Base-by-base conservation (phyloP, 64 coral and sea anemone species). In the Astreopora myriophthalma region DNA sequence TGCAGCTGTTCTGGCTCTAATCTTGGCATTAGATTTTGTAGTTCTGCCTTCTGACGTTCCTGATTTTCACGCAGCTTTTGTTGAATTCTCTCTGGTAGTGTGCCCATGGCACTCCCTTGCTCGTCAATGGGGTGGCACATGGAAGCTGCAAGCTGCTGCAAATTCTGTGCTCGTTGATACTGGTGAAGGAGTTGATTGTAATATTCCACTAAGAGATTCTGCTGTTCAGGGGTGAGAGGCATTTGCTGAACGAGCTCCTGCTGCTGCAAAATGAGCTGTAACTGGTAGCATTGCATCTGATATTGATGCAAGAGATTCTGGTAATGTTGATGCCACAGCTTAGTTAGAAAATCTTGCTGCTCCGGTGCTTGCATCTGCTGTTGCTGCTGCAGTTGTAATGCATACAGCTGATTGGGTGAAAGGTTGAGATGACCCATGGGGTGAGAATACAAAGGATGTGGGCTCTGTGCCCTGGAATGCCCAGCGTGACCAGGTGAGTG, bases 181-280 rank as follows among this genome's bases (percentile, higher is more conserved):
- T 92, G 79, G 44, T 63, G 61, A 37, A 92, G 39, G 9, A 92
- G 71, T 49, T 92, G 90, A 6, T 76, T 92, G 55, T 92, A 86
- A 42, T 48, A 60, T 20, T 31, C 38, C 30, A 36, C 84, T 22
- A 92, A 46, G 6, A 44, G 28, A 29, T 92, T 68, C 22, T 42
- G 82, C 28, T 92, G 90, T 25, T 92, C 69, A 26, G 9, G 42
- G 1, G 79, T 75, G 20, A 92, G 80, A 3, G 49, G 63, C 24
- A 55, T 84, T 35, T 86, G 90, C 23, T 92, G 80, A 13, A 64
- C 44, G 39, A 84, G 36, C 69, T 92, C 57, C 19, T 85, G 80
- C 48, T 86, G 90, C 8, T 92, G 79, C 11, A 84, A 70, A 81
- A 92, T 74, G 35, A 76, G 82, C 35, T 86, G 80, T 1, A 92